Evolutionary conservation across 2,797 vertebrate genomes (phyloP).

Genomic region (Pterois miles): DNA sequence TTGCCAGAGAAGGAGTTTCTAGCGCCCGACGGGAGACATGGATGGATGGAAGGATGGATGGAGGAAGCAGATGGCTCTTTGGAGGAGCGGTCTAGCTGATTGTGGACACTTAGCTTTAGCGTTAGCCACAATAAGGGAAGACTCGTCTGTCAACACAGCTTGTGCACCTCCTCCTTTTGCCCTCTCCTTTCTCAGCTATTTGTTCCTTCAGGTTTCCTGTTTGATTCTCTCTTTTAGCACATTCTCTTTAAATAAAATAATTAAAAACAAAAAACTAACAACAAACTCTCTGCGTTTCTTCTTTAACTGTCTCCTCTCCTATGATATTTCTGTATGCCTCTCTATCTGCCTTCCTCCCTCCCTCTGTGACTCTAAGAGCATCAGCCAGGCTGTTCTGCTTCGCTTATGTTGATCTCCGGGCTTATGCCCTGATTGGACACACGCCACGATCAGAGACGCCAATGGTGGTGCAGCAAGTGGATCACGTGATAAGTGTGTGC

Average conservation of each 20-base stretch:
- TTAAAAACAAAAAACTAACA: background rate
- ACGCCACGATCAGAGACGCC: constrained; percentile 80
- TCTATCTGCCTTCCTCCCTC: constrained; percentile 60
- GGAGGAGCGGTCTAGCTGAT: constrained; percentile 59
- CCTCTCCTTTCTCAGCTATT: constrained; percentile 19
- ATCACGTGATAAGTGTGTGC: constrained; percentile 81
- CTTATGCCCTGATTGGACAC: constrained; percentile 91
- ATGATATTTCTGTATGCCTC: constrained; percentile 43
- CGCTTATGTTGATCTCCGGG: constrained; percentile 92
- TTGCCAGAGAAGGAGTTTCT: constrained; percentile 51
- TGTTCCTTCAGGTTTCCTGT: constrained; percentile 27
- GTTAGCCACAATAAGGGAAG: constrained; percentile 62
- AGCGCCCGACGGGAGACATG: constrained; percentile 26
- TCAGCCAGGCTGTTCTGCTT: constrained; percentile 86
- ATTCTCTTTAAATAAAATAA: background rate
- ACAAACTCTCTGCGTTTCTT: constrained; percentile 26
- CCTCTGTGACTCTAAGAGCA: constrained; percentile 81
- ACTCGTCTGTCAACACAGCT: constrained; percentile 60
- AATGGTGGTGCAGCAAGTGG: constrained; percentile 83
- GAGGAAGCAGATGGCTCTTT: constrained; percentile 73
- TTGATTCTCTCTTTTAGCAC: constrained; percentile 5
- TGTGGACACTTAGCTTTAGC: constrained; percentile 57
- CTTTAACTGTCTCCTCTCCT: constrained; percentile 10
- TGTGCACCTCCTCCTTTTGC: constrained; percentile 37
- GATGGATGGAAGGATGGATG: constrained; percentile 45